A percentile compares a stretch with the other conserved stretches of the same genome.
Evolutionary conservation across 2,113 vertebrate species (phyloP).

Genomic region (Mesembrinibis cayennensis): DNA sequence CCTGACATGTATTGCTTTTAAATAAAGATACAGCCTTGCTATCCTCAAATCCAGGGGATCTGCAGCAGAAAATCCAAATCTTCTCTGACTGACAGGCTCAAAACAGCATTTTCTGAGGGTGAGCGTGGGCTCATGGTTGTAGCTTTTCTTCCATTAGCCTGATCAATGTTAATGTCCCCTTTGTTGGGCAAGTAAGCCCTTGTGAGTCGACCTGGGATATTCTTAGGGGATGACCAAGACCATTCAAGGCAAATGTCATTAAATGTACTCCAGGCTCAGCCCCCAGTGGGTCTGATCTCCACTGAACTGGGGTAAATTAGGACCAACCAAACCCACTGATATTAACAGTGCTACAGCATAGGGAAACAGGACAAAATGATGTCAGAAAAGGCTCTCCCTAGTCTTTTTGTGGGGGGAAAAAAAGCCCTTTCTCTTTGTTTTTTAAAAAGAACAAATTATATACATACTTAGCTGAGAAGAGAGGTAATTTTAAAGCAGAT

Average conservation of each 20-base stretch:
- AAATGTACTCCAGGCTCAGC: not conserved
- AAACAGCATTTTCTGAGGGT: not conserved
- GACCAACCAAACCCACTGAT: not conserved
- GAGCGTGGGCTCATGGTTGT: not conserved
- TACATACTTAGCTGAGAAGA: not conserved
- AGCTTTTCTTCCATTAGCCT: not conserved
- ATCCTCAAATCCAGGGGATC: not conserved
- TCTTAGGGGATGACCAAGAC: not conserved
- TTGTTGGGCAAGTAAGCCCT: not conserved
- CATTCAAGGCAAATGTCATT: not conserved
- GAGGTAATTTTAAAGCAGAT: not conserved
- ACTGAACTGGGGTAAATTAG: not conserved
- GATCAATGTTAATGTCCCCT: not conserved
- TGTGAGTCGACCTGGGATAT: not conserved
- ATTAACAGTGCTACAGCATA: not conserved
- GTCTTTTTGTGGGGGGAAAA: fast-evolving
- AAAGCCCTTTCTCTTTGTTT: not conserved
- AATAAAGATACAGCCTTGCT: not conserved
- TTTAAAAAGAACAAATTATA: not conserved
- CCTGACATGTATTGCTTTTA: not conserved
- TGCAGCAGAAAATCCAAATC: not conserved
- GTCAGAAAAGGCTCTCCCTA: not conserved
- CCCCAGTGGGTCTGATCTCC: not conserved
- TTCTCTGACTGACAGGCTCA: not conserved
- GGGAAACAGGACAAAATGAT: not conserved